A percentile compares a stretch with the other conserved stretches of the same genome.
phyloP scores from a whole-genome alignment of 2,113 vertebrate genomes.

The Conger conger region DNA sequence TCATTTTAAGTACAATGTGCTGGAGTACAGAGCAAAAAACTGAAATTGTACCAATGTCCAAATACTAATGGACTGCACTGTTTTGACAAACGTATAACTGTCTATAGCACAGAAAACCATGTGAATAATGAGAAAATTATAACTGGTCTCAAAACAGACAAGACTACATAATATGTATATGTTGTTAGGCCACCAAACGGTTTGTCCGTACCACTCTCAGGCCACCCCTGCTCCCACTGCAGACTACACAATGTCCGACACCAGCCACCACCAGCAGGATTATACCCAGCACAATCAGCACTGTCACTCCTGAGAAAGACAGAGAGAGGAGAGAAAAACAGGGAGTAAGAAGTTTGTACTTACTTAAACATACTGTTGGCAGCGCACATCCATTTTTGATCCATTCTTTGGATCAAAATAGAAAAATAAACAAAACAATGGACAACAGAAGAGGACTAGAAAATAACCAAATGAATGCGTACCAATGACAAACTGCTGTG shows the following conservation, averaged over 20 bases:
- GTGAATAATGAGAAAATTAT: too few species aligned
- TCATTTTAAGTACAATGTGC: too few species aligned
- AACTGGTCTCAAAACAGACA: too few species aligned
- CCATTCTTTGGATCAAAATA: not conserved
- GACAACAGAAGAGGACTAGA: too few species aligned
- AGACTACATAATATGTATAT: not conserved
- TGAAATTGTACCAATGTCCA: too few species aligned
- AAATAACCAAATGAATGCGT: not conserved
- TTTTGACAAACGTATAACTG: too few species aligned
- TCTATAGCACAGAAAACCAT: too few species aligned
- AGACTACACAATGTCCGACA: conserved; percentile 14
- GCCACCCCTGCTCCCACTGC: not conserved
- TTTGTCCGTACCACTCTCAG: conserved; percentile 20
- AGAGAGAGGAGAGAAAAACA: too few species aligned
- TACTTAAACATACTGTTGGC: too few species aligned
- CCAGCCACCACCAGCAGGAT: conserved; percentile 2
- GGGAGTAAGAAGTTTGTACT: not conserved
- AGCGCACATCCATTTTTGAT: not conserved
- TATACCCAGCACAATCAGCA: not conserved
- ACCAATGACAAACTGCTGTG: conserved; percentile 19
- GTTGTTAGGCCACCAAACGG: not conserved
- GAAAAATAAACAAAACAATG: too few species aligned
- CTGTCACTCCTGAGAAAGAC: conserved; percentile 22
- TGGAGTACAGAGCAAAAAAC: too few species aligned
- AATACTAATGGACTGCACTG: too few species aligned